phyloP scores from a whole-genome alignment of 2,797 vertebrate genomes.

The Clarias fuscus region DNA sequence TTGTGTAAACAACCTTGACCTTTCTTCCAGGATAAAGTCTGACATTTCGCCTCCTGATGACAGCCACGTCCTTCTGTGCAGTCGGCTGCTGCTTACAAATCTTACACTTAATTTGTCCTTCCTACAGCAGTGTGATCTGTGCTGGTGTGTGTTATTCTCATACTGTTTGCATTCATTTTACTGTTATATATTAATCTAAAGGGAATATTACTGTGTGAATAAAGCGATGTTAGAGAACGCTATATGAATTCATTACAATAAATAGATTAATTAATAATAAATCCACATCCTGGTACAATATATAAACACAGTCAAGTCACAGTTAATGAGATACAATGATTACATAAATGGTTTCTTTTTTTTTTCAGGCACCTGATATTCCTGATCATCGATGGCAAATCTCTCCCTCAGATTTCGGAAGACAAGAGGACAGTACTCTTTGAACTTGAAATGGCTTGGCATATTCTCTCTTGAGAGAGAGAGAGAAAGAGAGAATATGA shows the following conservation, averaged over 20 bases:
- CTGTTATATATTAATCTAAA: background rate
- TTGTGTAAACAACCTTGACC: background rate
- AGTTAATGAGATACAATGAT: background rate
- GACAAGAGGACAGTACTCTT: slow-evolving; percentile 99
- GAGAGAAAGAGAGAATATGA: background rate
- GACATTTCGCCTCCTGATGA: background rate
- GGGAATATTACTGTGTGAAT: background rate
- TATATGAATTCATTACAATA: background rate
- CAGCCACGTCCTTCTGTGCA: background rate
- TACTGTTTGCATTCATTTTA: background rate
- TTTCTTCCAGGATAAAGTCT: background rate
- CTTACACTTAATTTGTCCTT: background rate
- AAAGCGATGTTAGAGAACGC: background rate
- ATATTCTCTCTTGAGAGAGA: slow-evolving; percentile 88
- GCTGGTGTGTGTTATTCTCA: background rate
- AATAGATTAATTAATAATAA: background rate
- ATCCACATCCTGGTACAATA: too few relatives aligned
- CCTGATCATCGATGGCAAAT: slow-evolving; percentile 97
- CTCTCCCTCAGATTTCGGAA: slow-evolving; percentile 97
- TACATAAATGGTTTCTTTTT: background rate
- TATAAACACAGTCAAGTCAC: background rate
- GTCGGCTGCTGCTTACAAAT: background rate
- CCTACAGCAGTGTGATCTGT: background rate
- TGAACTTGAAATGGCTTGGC: slow-evolving; percentile 99
- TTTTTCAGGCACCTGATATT: slow-evolving; percentile 87